Conservation (phyloP, 2,113 vertebrate species). For the Nestor notabilis region DNA sequence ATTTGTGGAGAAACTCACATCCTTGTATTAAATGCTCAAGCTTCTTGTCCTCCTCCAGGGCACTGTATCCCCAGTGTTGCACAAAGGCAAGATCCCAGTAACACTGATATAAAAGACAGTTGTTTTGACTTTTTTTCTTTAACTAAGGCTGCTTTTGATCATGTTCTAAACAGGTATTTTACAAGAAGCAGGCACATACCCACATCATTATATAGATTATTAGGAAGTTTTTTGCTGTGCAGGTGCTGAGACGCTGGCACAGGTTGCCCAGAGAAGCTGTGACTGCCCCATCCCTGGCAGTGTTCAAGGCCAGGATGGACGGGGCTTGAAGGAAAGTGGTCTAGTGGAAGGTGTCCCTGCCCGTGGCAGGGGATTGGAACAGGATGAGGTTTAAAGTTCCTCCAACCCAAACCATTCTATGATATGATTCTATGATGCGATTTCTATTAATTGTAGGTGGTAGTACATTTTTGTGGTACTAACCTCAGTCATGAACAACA, state of each 20-base stretch:
- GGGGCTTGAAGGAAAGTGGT: background rate
- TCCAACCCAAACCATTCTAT: background rate
- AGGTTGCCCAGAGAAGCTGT: background rate
- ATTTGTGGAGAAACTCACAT: background rate
- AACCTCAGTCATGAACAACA: fast-evolving
- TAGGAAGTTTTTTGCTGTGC: background rate
- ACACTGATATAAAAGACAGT: too few species aligned
- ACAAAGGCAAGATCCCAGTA: too few species aligned
- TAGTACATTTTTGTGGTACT: fast-evolving
- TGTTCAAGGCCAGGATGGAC: background rate
- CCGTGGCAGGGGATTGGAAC: background rate
- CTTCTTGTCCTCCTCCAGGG: background rate
- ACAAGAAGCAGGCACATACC: background rate
- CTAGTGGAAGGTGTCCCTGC: background rate
- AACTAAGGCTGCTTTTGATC: background rate
- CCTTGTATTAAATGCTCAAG: fast-evolving
- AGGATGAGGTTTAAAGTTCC: background rate
- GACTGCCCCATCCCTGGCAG: background rate
- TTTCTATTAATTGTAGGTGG: background rate
- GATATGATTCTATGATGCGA: background rate
- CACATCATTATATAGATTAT: background rate
- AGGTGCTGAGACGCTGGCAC: background rate
- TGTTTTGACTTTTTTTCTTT: background rate
- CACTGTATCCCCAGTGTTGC: fast-evolving
- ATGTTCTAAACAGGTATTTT: background rate